Conservation (phyloP, 2,113 vertebrate genomes). For the Butorides virescens region DNA sequence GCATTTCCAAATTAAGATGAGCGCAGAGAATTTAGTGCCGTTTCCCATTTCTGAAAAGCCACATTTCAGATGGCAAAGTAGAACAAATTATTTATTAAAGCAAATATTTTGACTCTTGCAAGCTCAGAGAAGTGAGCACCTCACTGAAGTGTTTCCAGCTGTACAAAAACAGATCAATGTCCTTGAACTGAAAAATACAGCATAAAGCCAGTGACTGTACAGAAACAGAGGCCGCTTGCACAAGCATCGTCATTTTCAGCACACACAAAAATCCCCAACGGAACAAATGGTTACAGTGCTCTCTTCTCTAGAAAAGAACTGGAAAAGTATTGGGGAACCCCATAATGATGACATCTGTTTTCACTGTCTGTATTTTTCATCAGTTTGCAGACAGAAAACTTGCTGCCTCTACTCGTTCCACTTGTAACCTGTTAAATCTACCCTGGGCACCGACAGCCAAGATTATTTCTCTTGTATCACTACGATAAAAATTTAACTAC, state of each 20-base stretch:
- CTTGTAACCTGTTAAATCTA: neutral
- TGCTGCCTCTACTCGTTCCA: neutral
- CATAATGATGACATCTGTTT: neutral
- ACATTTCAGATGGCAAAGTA: neutral
- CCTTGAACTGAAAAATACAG: constrained; percentile 3
- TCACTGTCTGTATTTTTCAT: neutral
- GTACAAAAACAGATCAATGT: neutral
- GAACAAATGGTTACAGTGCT: neutral
- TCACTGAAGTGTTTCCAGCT: neutral
- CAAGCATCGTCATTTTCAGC: neutral
- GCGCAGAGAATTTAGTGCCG: neutral
- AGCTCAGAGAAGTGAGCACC: neutral
- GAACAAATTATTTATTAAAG: constrained; percentile 25
- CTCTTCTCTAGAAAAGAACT: neutral
- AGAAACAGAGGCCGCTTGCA: neutral
- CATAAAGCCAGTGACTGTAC: neutral
- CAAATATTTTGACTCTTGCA: neutral
- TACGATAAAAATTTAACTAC: neutral
- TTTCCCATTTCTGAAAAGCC: neutral
- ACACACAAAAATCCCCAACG: neutral
- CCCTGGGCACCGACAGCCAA: neutral
- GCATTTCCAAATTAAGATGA: neutral
- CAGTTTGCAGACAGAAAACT: neutral
- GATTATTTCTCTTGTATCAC: neutral
- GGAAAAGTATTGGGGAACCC: neutral